Evolutionary conservation across 92 coral and sea anemone species (phyloP), one percentile per base, ranked within the genome.

Genomic region (Chrysogorgia sp.): DNA sequence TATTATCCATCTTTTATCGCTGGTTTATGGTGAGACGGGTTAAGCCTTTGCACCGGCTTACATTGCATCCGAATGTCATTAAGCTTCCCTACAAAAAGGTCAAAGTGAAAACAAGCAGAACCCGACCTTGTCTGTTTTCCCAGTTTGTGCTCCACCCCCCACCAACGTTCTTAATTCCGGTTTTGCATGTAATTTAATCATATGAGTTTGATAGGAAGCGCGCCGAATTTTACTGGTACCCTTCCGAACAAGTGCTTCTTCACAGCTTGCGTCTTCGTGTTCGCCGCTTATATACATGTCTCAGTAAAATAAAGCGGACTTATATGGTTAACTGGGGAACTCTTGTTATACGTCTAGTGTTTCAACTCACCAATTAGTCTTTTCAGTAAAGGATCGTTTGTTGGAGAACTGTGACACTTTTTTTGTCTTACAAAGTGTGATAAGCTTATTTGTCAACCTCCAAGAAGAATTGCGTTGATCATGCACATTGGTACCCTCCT

Each of bases 81-180:
- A n/a, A n/a, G n/a, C n/a, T n/a, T n/a, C n/a, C n/a, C n/a, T n/a
- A n/a, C n/a, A 26, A 1, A 29, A 31, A 15, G 67, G 19, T 31
- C 40, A 1, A 31, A 35, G 25, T 61, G 21, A 22, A 61, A 20
- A 10, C 37, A 61, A 29, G 40, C 40, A 26, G 67, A 61, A 61
- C 40, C 2, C 53, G n/a, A 47, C 53, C 53, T 7, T 47, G 76
- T 22, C 76, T 43, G 22, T 47, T 69, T 49, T 45, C 50, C 37
- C 26, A 49, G 34, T 47, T 60, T 45, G 76, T 37, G 10, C 48
- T 45, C 59, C 76, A 45, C 76, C 76, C 76, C 76, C 59, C 32
- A 59, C 37, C 45, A 14, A 37, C 26, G n/a, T 47, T 47, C 12
- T 2, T 47, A 47, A 47, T 69, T 69, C 76, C 50, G 59, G 76